phyloP scores from a whole-genome alignment of 1,140 invertebrate genomes.

The Diorhabda carinulata region DNA sequence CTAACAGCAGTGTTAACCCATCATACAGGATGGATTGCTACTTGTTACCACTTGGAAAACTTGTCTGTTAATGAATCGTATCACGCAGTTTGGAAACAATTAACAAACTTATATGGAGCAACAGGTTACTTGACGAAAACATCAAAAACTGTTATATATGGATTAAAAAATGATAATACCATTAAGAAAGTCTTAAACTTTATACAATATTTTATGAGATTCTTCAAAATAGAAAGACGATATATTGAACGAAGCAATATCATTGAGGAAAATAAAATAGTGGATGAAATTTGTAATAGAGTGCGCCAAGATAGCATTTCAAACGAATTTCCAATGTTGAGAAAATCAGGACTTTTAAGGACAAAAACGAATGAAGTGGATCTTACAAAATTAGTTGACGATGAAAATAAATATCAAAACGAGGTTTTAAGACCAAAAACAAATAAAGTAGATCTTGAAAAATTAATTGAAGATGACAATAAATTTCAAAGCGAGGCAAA shows the following conservation, averaged over 20 bases:
- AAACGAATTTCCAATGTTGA: background rate
- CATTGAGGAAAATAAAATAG: constrained; percentile 35
- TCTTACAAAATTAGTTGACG: background rate
- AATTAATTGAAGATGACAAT: background rate
- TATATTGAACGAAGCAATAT: constrained; percentile 27
- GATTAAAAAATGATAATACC: constrained; percentile 59
- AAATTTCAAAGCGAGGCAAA: background rate
- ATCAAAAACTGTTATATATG: constrained; percentile 74
- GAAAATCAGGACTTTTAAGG: constrained; percentile 1
- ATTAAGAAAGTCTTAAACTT: constrained; percentile 64
- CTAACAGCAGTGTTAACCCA: constrained; percentile 83
- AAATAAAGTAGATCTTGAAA: background rate
- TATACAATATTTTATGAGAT: constrained; percentile 81
- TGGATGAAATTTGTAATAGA: constrained; percentile 15
- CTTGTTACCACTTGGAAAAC: constrained; percentile 52
- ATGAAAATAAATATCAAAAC: background rate
- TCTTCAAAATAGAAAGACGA: constrained; percentile 60
- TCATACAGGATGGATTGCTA: constrained; percentile 87
- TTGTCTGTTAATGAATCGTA: constrained; percentile 54
- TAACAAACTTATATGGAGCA: constrained; percentile 78
- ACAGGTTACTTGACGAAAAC: constrained; percentile 72
- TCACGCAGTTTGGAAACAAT: constrained; percentile 83
- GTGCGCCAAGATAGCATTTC: background rate
- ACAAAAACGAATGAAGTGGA: background rate
- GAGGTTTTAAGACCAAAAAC: background rate